phyloP scores from a whole-genome alignment of 2,113 vertebrate genomes.

The Danionella cerebrum region DNA sequence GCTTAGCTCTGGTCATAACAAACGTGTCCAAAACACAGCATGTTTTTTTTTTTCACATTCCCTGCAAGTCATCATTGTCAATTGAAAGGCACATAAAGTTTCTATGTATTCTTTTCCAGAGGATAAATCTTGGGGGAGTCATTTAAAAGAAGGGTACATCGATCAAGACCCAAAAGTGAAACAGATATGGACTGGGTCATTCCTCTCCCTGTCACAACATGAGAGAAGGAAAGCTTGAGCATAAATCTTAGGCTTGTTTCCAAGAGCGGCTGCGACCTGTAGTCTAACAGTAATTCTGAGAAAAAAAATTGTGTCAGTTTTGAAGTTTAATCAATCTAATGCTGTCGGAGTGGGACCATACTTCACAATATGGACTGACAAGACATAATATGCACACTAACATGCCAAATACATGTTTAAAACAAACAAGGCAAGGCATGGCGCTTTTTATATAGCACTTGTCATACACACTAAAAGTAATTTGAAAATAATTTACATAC shows the following conservation, averaged over 20 bases:
- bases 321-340: slow-evolving; percentile 40
- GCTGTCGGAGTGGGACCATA: slow-evolving; percentile 7
- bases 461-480: too few relatives aligned
- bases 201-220: slow-evolving; percentile 58
- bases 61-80: slow-evolving; percentile 46
- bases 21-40: slow-evolving; percentile 14
- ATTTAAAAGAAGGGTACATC: slow-evolving; percentile 53
- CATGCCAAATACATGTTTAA: too few relatives aligned
- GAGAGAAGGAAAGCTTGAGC: slow-evolving; percentile 37
- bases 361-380: slow-evolving; percentile 47
- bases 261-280: slow-evolving; percentile 42
- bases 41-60: slow-evolving; percentile 38
- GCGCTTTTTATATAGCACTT: too few relatives aligned
- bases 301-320: slow-evolving; percentile 37
- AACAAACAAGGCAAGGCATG: too few relatives aligned
- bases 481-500: too few relatives aligned
- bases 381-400: slow-evolving; percentile 2
- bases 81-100: slow-evolving; percentile 54
- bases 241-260: slow-evolving; percentile 59
- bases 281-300: slow-evolving; percentile 42
- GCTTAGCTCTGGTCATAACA: background rate
- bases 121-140: slow-evolving; percentile 55
- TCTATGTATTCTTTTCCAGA: slow-evolving; percentile 40
- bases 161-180: slow-evolving; percentile 61
- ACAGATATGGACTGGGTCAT: slow-evolving; percentile 50